phyloP scores from a whole-genome alignment of 2,888 invertebrate species.

The Marasmarcha lunaedactyla region DNA sequence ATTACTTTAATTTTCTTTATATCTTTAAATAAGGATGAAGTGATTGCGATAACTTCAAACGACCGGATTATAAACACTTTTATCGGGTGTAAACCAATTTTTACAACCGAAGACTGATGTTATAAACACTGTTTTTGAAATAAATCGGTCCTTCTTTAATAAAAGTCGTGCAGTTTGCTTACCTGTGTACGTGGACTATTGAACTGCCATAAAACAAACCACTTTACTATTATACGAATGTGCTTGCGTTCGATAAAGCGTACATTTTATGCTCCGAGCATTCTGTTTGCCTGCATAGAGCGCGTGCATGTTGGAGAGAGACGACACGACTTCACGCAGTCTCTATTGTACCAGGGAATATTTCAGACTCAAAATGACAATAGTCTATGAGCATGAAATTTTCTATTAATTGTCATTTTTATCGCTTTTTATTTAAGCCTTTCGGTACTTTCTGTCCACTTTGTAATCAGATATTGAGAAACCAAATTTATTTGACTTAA shows the following conservation, averaged over 20 bases:
- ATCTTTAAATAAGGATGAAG: too few relatives aligned
- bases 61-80: too few relatives aligned
- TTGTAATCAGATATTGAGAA: background rate
- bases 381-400: slow-evolving; percentile 46
- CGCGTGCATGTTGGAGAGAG: slow-evolving; percentile 28
- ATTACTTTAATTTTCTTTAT: slow-evolving; percentile 24
- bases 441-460: background rate
- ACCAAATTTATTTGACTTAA: background rate
- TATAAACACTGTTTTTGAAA: background rate
- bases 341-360: slow-evolving; percentile 30
- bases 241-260: slow-evolving; percentile 29
- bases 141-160: slow-evolving; percentile 7
- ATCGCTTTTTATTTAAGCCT: background rate
- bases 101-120: too few relatives aligned
- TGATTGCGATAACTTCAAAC: too few relatives aligned
- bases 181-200: slow-evolving; percentile 16
- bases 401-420: slow-evolving; percentile 56
- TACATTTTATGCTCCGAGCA: slow-evolving; percentile 24
- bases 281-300: slow-evolving; percentile 19
- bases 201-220: slow-evolving; percentile 30
- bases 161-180: slow-evolving; percentile 24
- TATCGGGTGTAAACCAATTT: too few relatives aligned
- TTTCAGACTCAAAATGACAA: slow-evolving; percentile 40
- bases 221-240: slow-evolving; percentile 40
- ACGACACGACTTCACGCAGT: slow-evolving; percentile 24